These are phyloP conservation scores for Plagodis dolabraria DNA, from an alignment of 2,888 invertebrate species.

Conservation along the genomic window DNA sequence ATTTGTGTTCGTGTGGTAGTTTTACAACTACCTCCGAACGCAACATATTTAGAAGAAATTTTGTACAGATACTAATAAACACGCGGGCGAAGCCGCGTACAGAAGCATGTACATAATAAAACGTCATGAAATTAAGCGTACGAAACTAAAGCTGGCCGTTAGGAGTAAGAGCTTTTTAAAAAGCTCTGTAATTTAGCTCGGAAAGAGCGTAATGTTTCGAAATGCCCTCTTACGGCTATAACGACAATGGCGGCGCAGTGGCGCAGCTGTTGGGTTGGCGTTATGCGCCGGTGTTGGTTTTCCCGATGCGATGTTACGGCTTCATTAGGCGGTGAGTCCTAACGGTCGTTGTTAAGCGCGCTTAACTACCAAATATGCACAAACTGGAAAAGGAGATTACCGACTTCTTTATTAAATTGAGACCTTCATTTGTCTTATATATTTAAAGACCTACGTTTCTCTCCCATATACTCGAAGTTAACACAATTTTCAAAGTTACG, in stretches of 20 bases:
- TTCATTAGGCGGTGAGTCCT: conserved; percentile 65
- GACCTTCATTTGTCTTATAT: neutral
- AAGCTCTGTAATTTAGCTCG: conserved; percentile 45
- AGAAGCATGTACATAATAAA: no score
- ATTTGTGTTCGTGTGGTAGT: no score
- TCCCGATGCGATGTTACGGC: conserved; percentile 71
- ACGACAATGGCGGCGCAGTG: conserved; percentile 59
- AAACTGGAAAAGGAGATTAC: neutral
- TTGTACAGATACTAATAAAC: no score
- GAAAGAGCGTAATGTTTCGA: conserved; percentile 52
- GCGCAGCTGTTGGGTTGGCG: conserved; percentile 54
- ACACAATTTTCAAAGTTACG: no score
- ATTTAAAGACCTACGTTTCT: no score
- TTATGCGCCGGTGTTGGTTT: conserved; percentile 66
- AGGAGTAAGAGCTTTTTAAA: conserved; percentile 33
- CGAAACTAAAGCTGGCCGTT: conserved; percentile 27
- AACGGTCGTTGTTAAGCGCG: conserved; percentile 12
- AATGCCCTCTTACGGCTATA: conserved; percentile 58
- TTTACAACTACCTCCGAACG: no score
- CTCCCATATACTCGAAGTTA: no score
- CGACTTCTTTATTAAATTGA: conserved; percentile 2
- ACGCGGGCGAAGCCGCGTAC: no score
- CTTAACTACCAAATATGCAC: conserved; percentile 3
- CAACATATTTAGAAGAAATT: no score
- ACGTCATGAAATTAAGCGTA: conserved; percentile 2